phyloP scores from a whole-genome alignment of 2,113 vertebrate genomes.

The Onychostoma macrolepis region DNA sequence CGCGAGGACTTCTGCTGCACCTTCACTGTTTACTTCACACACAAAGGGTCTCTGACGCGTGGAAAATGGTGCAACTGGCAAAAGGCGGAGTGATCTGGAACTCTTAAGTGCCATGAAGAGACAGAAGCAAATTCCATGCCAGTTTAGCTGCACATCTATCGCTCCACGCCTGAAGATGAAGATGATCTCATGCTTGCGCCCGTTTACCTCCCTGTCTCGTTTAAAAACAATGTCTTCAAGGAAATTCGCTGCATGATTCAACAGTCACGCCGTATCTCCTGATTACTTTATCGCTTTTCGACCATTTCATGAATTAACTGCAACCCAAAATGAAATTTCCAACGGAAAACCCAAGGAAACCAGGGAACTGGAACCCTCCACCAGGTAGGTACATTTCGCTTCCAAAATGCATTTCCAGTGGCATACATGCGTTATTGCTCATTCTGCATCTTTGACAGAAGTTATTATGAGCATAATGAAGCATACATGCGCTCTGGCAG shows the following conservation, averaged over 20 bases:
- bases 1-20: conserved; percentile 11
- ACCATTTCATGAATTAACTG: neutral
- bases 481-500: neutral
- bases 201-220: conserved; percentile 57
- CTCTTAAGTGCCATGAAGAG: conserved; percentile 40
- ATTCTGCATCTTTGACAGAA: neutral
- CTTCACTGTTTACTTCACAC: conserved; percentile 45
- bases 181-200: conserved; percentile 51
- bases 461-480: conserved; percentile 19
- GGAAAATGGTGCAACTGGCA: conserved; percentile 57
- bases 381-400: conserved; percentile 82
- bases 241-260: conserved; percentile 7
- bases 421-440: neutral
- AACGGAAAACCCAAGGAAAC: conserved; percentile 93
- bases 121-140: conserved; percentile 38
- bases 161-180: conserved; percentile 50
- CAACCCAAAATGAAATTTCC: conserved; percentile 96
- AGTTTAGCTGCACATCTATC: conserved; percentile 20
- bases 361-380: conserved; percentile 90
- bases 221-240: conserved; percentile 53
- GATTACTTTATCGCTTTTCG: neutral
- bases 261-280: neutral
- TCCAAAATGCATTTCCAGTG: neutral
- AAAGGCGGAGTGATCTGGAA: conserved; percentile 55
- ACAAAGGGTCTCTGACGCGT: conserved; percentile 25